phyloP scores from a whole-genome alignment of 2,113 vertebrate species.

The Stictonetta naevosa region DNA sequence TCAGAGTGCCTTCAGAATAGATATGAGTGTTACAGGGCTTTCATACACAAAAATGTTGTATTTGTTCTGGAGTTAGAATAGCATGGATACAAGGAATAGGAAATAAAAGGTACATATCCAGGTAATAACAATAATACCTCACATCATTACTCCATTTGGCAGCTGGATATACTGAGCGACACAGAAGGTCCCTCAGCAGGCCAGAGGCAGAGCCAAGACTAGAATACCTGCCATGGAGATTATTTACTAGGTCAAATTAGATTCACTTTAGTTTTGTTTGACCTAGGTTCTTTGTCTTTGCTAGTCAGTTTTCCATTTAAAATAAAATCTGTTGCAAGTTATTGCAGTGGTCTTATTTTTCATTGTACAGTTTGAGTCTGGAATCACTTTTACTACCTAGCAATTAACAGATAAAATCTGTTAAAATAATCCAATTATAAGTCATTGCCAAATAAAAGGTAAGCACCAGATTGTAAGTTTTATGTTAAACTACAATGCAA shows the following conservation, averaged over 20 bases:
- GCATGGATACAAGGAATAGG: neutral
- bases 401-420: conserved; percentile 60
- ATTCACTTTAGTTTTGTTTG: neutral
- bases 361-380: neutral
- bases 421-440: conserved; percentile 49
- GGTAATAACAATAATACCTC: neutral
- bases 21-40: rapidly evolving
- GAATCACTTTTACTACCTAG: conserved; percentile 47
- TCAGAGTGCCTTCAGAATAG: neutral
- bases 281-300: neutral
- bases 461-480: conserved; percentile 47
- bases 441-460: conserved; percentile 52
- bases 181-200: neutral
- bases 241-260: neutral
- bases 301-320: neutral
- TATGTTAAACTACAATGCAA: conserved; percentile 23
- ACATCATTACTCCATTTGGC: neutral
- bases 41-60: neutral
- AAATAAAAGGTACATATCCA: neutral
- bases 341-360: conserved; percentile 24
- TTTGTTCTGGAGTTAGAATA: neutral
- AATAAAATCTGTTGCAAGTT: neutral
- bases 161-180: neutral
- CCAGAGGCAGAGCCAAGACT: neutral
- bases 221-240: neutral